Conservation (phyloP, 92 coral and sea anemone genomes). For the Actinostola sp. region DNA sequence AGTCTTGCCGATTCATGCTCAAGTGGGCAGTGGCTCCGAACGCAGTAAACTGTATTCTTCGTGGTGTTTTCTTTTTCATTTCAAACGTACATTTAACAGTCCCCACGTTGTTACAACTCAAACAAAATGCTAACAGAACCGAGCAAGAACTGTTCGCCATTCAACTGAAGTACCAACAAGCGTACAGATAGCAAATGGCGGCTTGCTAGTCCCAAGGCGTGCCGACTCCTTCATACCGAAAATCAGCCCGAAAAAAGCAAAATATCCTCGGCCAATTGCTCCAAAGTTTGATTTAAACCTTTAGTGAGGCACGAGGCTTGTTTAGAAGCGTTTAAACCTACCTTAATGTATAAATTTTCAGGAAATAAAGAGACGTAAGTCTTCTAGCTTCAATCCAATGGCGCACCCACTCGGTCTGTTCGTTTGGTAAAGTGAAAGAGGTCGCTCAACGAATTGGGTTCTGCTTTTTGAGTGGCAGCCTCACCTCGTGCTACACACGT, state of each 20-base stretch:
- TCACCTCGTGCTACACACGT: constrained; percentile 39
- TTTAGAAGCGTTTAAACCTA: neutral
- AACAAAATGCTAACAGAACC: no score
- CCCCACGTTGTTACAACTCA: no score
- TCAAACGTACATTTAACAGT: no score
- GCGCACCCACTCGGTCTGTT: constrained; percentile 23
- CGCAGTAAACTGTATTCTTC: neutral
- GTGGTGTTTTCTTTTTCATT: neutral
- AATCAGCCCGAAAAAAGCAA: constrained; percentile 2
- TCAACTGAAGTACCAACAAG: constrained; percentile 2
- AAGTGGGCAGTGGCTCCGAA: constrained; percentile 39
- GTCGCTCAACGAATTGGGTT: constrained; percentile 22
- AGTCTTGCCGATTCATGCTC: neutral
- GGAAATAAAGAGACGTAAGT: constrained; percentile 9
- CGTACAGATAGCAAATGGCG: constrained; percentile 19
- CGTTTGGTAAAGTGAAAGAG: constrained; percentile 15
- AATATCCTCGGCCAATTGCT: neutral
- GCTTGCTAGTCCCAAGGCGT: constrained; percentile 22
- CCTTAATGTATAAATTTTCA: constrained; percentile 16
- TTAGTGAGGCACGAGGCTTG: neutral
- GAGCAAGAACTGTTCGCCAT: neutral
- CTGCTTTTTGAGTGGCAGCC: constrained; percentile 27
- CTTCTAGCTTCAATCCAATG: constrained; percentile 13
- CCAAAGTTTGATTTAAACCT: neutral
- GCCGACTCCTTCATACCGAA: constrained; percentile 18